These are phyloP conservation scores for Ephialtes manifestator DNA, from an alignment of 2,888 invertebrate genomes.

Conservation along the genomic window DNA sequence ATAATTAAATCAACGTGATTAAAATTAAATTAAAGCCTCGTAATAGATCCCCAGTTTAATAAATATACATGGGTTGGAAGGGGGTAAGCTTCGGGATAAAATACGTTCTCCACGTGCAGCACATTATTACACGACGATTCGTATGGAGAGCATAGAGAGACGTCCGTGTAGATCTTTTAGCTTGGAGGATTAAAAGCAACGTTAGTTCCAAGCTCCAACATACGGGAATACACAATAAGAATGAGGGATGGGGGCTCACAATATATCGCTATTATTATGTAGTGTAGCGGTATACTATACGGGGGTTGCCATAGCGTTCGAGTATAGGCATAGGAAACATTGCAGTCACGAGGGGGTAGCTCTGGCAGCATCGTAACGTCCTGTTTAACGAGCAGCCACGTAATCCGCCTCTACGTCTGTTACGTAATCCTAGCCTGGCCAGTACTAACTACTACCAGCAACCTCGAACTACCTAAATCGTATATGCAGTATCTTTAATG, in stretches of 20 bases:
- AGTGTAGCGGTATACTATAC: neutral
- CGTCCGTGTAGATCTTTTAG: constrained; percentile 59
- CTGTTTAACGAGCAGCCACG: constrained; percentile 78
- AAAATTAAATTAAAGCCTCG: constrained; percentile 24
- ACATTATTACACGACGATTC: neutral
- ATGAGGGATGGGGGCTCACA: constrained; percentile 48
- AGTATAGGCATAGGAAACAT: constrained; percentile 12
- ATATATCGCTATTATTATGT: constrained; percentile 53
- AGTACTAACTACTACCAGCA: constrained; percentile 23
- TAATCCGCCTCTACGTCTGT: constrained; percentile 75
- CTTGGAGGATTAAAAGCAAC: constrained; percentile 49
- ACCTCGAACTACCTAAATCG: constrained; percentile 39
- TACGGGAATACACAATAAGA: constrained; percentile 44
- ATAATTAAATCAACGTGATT: constrained; percentile 28
- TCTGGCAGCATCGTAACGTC: constrained; percentile 70
- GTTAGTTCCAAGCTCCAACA: constrained; percentile 17
- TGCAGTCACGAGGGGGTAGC: constrained; percentile 21
- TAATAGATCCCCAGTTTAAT: constrained; percentile 8
- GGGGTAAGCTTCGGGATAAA: constrained; percentile 12
- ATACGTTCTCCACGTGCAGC: constrained; percentile 3
- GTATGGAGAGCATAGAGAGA: constrained; percentile 13
- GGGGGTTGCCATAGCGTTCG: constrained; percentile 46
- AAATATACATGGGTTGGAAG: neutral
- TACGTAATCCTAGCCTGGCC: constrained; percentile 73
- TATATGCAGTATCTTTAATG: constrained; percentile 33